Evolutionary conservation across 1,140 invertebrate species (phyloP), one percentile per base, ranked within the genome.

Genomic region (Drosophila seguyi): DNA sequence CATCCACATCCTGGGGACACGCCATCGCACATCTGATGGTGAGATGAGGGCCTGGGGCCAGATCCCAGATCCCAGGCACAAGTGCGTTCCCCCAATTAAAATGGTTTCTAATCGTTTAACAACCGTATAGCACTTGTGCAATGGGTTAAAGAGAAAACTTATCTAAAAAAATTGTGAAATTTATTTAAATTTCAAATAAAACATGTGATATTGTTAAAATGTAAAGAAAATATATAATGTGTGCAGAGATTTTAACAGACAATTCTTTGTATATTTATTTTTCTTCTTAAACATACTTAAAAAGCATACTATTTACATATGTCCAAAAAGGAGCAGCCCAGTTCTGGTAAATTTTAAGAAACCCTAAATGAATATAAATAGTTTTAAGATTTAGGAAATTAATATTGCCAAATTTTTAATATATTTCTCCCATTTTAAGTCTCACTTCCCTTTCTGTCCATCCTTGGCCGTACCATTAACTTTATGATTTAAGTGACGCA

Each of bases 401-500:
- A 18, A 57, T 56, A 16, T 11, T 34, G 20, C 10, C 11, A 20
- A 1, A 20, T 18, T 27, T 27, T 14, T 25, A 27, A 48, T 5
- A 48, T 2, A 10, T 39, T 16, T 11, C 7, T 25, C 34, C 7
- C 6, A 6, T 6, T 45, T 5, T 25, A 14, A 27, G 14, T 20
- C 27, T 47, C 4, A 20, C 39, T 45, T 14, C 10, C 22, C 27
- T 14, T 34, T 34, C 14, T 0, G 55, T 13, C 31, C 16, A 8
- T 31, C 29, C 3, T 25, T 25, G 34, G 18, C 14, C 14, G 18
- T 53, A 22, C 14, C 36, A n/a, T 61, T 75, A 48, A 73, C 48
- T 56, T 56, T 69, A 22, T 36, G 58, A 52, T 25, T 76, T 79
- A 79, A 73, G 62, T 82, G 79, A 63, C 65, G 62, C 63, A 77